A percentile compares a stretch with the other conserved stretches of the same genome.
These are phyloP conservation scores for Pseudomyrmex flavicornis DNA, from an alignment of 1,140 invertebrate species.

Conservation along the genomic window DNA sequence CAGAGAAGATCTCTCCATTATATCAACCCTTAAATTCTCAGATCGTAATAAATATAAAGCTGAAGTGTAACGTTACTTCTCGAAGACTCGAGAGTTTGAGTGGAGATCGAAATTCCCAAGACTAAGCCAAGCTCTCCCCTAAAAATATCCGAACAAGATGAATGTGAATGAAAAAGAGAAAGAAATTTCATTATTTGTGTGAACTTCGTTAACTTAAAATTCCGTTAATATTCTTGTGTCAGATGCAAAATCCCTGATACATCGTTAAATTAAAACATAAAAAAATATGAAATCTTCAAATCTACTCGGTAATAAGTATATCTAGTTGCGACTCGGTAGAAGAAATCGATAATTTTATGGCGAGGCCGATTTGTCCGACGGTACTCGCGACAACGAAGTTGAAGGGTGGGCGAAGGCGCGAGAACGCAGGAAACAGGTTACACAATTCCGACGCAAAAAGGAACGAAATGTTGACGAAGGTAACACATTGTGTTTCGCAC, in stretches of 20 bases:
- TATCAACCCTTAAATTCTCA: slow-evolving; percentile 10
- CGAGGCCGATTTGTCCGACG: slow-evolving; percentile 53
- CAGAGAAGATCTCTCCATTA: slow-evolving; percentile 58
- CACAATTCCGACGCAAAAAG: slow-evolving; percentile 68
- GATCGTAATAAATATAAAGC: slow-evolving; percentile 63
- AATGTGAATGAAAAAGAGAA: no score
- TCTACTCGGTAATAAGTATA: neutral
- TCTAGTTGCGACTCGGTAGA: slow-evolving; percentile 11
- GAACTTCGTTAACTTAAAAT: no score
- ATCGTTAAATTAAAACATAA: neutral
- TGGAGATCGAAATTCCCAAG: neutral
- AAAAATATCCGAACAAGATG: no score
- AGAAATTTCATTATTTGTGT: no score
- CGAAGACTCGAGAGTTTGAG: neutral
- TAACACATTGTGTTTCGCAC: slow-evolving; percentile 69
- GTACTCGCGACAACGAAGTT: slow-evolving; percentile 25
- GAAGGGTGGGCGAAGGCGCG: slow-evolving; percentile 33
- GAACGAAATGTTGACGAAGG: slow-evolving; percentile 69
- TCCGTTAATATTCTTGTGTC: no score
- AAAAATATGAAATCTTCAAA: neutral
- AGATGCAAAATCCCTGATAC: neutral
- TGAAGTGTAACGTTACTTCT: slow-evolving; percentile 17
- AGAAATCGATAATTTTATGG: slow-evolving; percentile 50
- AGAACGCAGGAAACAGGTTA: slow-evolving; percentile 64
- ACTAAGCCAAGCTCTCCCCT: neutral